Percentiles rank a stretch among this genome's conserved stretches.
These are phyloP conservation scores for Halcyon badia DNA, from an alignment of 2,797 vertebrate species.

Conservation along the genomic window DNA sequence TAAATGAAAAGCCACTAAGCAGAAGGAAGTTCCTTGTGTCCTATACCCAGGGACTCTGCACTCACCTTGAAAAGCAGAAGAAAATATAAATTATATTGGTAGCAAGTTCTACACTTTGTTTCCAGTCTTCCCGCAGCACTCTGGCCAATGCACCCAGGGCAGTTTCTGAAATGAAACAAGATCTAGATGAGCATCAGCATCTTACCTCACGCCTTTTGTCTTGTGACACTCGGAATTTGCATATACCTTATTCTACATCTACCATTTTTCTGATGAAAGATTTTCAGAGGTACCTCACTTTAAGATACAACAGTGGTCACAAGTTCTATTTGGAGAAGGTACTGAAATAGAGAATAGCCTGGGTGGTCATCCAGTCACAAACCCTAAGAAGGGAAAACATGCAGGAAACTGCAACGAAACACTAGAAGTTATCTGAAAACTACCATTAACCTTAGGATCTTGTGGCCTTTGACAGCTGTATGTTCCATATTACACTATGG, in stretches of 20 bases:
- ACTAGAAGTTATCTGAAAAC: not conserved
- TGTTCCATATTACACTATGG: not conserved
- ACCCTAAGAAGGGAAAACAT: not conserved
- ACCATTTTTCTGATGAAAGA: not conserved
- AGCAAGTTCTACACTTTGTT: constrained; percentile 92
- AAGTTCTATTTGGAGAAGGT: not conserved
- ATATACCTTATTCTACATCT: not conserved
- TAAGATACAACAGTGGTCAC: not conserved
- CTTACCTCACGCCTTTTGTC: not conserved
- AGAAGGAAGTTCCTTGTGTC: not conserved
- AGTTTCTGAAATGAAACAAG: constrained; percentile 83
- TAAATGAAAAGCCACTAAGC: not conserved
- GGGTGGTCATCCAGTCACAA: not conserved
- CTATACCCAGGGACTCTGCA: not conserved
- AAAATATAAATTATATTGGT: constrained; percentile 95
- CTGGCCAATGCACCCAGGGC: constrained; percentile 90
- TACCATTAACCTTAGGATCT: not conserved
- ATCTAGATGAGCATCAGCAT: not conserved
- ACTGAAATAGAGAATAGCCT: not conserved
- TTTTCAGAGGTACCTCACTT: not conserved
- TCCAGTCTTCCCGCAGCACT: constrained; percentile 95
- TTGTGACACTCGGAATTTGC: not conserved
- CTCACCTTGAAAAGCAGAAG: constrained; percentile 95
- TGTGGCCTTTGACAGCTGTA: not conserved
- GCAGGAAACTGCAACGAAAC: not conserved